Evolutionary conservation across 2,888 invertebrate genomes (phyloP), one percentile per base, ranked within the genome.

Genomic region (Xestia c-nigrum): DNA sequence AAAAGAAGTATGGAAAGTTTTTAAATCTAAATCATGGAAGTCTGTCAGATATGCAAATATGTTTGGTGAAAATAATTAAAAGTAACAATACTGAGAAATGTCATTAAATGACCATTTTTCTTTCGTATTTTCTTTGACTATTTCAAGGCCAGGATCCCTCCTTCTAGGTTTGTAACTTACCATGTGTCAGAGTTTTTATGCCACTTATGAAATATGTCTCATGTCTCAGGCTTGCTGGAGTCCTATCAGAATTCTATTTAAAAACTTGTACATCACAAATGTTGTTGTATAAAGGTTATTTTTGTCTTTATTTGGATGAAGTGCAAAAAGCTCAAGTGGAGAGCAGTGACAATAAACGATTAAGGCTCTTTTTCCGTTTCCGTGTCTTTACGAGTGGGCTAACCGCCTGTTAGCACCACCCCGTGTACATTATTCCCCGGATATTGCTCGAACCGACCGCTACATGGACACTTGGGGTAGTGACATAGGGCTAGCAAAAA

Each of bases 1-100:
- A 71, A 81, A 59, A 72, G 57, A 81, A 81, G 59, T 72, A 85
- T 81, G 43, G 24, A 85, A 82, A 85, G 71, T 85, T 81, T 82
- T 82, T 81, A 76, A 85, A 82, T 85, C 38, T 61, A 72, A 82
- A 85, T 85, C 68, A 72, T 5, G 66, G 50, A 68, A 63, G 63
- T 64, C 70, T 81, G 67, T 57, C 71, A 85, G 78, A 3, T 74
- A 83, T 85, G 85, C 74, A 74, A 84, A 86, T 78, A 21, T 70
- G 52, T 86, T 68, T 72, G 61, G 64, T 31, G 50, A 68, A 75
- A 81, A 85, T 85, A 81, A 85, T 85, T 68, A 64, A 61, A 81
- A 71, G 64, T 59, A 81, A 74, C 67, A 59, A 81, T 72, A 43
- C 68, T 69, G 47, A 40, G 50, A 31, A 63, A 52, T 55, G 1